A percentile compares a stretch with the other conserved stretches of the same genome.
Conservation (phyloP, 2,888 invertebrate species). For the Ecdyonurus torrentis region DNA sequence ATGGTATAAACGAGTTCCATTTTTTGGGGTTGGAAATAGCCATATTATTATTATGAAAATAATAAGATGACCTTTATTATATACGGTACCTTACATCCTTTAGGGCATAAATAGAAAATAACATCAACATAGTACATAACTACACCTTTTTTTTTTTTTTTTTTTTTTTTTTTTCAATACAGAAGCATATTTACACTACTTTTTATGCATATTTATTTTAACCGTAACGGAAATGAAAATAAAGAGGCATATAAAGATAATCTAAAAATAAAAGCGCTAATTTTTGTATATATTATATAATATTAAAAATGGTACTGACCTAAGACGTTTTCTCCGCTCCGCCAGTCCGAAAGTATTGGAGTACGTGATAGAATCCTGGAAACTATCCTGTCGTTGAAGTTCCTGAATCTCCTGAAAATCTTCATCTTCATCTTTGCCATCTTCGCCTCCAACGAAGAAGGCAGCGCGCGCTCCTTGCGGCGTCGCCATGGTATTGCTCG, state of each 20-base stretch:
- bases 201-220: too few relatives aligned
- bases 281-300: constrained; percentile 16
- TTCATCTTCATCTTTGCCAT: constrained; percentile 12
- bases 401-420: constrained; percentile 17
- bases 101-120: too few relatives aligned
- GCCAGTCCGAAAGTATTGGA: constrained; percentile 24
- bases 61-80: too few relatives aligned
- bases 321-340: constrained; percentile 30
- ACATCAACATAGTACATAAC: too few relatives aligned
- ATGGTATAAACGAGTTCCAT: too few relatives aligned
- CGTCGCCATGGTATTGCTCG: not conserved
- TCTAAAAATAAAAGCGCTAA: too few relatives aligned
- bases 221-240: too few relatives aligned
- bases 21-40: too few relatives aligned
- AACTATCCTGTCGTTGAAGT: constrained; percentile 21
- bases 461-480: not conserved
- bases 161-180: not conserved
- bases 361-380: constrained; percentile 17
- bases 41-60: too few relatives aligned
- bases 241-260: too few relatives aligned
- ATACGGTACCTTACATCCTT: too few relatives aligned
- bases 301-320: constrained; percentile 20
- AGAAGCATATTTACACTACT: too few relatives aligned
- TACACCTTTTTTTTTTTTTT: not conserved
- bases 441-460: constrained; percentile 4